Conservation (phyloP, 1,140 invertebrate genomes). For the Rhysida immarginata region DNA sequence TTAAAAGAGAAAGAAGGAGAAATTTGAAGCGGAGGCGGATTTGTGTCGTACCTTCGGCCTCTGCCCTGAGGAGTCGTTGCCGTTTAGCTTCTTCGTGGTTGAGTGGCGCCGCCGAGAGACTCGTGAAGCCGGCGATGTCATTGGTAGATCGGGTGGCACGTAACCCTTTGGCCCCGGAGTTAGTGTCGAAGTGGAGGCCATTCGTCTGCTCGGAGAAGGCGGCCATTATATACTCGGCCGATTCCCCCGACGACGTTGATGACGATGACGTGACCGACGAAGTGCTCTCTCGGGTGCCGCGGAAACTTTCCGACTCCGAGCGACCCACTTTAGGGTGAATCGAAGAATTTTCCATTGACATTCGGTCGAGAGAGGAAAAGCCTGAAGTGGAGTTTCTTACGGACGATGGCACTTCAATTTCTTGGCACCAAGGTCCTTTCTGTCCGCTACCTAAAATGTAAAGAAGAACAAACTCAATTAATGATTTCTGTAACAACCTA, state of each 20-base stretch:
- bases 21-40: too few species aligned
- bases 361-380: too few species aligned
- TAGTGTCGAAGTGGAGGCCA: not conserved
- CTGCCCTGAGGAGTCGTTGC: not conserved
- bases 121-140: not conserved
- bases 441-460: too few species aligned
- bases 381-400: too few species aligned
- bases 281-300: not conserved
- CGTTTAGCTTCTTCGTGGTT: not conserved
- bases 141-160: not conserved
- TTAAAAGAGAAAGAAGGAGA: too few species aligned
- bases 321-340: not conserved
- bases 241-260: slow-evolving; percentile 2
- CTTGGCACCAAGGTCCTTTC: too few species aligned
- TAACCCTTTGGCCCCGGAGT: not conserved
- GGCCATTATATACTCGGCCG: slow-evolving; percentile 4
- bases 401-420: too few species aligned
- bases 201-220: not conserved
- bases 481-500: too few species aligned
- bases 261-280: not conserved
- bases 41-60: slow-evolving; percentile 3
- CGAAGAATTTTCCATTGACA: not conserved
- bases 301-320: not conserved
- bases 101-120: not conserved
- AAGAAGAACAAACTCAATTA: too few species aligned